phyloP scores from a whole-genome alignment of 2,113 vertebrate species.

The Colaptes auratus region DNA sequence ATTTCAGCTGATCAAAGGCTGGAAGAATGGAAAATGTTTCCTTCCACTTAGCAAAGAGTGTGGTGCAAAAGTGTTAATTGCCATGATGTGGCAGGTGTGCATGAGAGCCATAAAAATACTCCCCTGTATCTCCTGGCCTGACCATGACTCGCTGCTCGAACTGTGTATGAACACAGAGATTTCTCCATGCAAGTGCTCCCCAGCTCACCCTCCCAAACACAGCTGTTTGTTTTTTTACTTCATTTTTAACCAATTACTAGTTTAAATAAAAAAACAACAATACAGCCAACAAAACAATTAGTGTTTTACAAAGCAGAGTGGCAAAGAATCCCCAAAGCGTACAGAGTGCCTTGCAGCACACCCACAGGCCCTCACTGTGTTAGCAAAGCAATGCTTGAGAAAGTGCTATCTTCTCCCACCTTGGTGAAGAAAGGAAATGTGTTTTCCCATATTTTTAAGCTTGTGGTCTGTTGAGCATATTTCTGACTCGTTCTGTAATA shows the following conservation, averaged over 20 bases:
- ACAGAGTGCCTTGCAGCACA: neutral
- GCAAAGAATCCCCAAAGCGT: too few species aligned
- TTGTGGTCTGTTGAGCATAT: slow-evolving; percentile 35
- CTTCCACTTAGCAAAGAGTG: neutral
- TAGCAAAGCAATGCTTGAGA: neutral
- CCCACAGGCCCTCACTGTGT: neutral
- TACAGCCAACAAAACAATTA: too few species aligned
- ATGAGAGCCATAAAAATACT: neutral
- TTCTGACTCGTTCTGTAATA: slow-evolving; percentile 31
- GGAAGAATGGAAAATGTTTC: slow-evolving; percentile 39
- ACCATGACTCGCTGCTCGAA: neutral
- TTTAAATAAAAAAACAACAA: too few species aligned
- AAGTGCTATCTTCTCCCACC: neutral
- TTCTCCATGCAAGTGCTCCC: neutral
- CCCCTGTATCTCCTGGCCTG: fast-evolving
- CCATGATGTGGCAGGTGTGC: neutral
- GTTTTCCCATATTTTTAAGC: slow-evolving; percentile 43
- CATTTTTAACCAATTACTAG: neutral
- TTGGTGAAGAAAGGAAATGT: slow-evolving; percentile 11
- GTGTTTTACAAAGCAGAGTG: too few species aligned
- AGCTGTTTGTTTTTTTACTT: neutral
- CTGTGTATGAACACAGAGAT: neutral
- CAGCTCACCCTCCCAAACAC: neutral
- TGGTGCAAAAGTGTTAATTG: neutral
- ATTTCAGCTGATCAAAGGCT: slow-evolving; percentile 26